Evolutionary conservation across 2,797 vertebrate species (phyloP), one percentile per base, ranked within the genome.

Genomic region (Bradypodion ventrale): DNA sequence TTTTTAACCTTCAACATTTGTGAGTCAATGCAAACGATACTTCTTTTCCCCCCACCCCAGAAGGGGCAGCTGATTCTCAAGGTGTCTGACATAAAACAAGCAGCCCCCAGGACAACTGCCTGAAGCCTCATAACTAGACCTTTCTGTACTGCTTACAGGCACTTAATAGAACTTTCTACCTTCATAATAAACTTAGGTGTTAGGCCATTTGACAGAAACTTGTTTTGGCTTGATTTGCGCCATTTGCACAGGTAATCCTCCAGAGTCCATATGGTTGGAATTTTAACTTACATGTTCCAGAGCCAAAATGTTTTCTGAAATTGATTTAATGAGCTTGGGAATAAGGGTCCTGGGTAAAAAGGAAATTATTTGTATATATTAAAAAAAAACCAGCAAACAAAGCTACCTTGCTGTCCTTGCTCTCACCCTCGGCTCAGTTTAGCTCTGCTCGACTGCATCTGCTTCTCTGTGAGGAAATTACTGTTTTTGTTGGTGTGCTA

Each of bases 101-200:
- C 13, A 69, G 72, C 63, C 72, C 40, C 65, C 0, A 0, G 29
- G 81, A 89, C 79, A 92, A 87, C 42, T 80, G 49, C 4, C 15
- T 76, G 37, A 40, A 83, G 0, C 2, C 7, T 40, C 2, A 1
- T 40, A 49, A 85, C 29, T 3, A 37, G 42, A 66, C 52, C 79
- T 75, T 75, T 79, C 56, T n/a, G 69, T 75, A 80, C 29, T 37
- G 73, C 42, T 89, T 90, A 82, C 69, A 86, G 73, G 87, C 78
- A 82, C 75, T 91, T 90, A 88, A 59, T 87, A 91, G 87, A 88
- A 91, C 69, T 88, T 85, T 90, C 72, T 84, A 72, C 62, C 91
- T 95, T 93, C 77, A 84, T 93, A 95, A 95, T 94, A 94, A 95
- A 76, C 85, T 3, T 88, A 95, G 94, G 95, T 95, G 95, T 96